A percentile compares a stretch with the other conserved stretches of the same genome.
phyloP scores from a whole-genome alignment of 2,797 vertebrate genomes.

The Crocidura indochinensis region DNA sequence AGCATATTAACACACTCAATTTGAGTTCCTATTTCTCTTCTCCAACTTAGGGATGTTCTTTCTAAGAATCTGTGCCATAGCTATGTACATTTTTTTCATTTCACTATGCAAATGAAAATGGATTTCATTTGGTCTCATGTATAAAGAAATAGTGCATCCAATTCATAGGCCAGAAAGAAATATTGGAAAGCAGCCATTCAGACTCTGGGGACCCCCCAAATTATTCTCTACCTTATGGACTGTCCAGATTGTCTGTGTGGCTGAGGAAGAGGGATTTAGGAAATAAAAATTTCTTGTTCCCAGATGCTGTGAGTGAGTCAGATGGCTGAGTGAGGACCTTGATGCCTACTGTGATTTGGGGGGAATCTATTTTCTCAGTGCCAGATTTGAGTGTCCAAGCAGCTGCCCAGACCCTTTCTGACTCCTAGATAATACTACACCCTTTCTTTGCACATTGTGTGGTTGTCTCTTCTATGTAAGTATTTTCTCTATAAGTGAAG shows the following conservation, averaged over 20 bases:
- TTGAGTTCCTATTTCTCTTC: background rate
- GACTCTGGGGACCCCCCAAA: conserved; percentile 80
- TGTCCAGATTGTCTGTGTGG: conserved; percentile 80
- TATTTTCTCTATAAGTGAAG: conserved; percentile 1
- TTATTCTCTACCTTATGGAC: conserved; percentile 83
- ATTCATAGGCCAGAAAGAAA: conserved; percentile 78
- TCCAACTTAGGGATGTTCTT: conserved; percentile 43
- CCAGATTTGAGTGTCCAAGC: conserved; percentile 62
- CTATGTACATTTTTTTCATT: conserved; percentile 62
- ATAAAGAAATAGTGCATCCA: conserved; percentile 75
- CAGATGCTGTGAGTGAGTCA: conserved; percentile 79
- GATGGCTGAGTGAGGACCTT: conserved; percentile 64
- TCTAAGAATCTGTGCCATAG: conserved; percentile 63
- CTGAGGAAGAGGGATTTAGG: conserved; percentile 69
- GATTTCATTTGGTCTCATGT: conserved; percentile 74
- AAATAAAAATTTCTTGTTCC: conserved; percentile 73
- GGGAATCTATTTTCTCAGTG: conserved; percentile 59
- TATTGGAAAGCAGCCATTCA: conserved; percentile 80
- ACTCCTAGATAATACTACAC: background rate
- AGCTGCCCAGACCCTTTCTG: conserved; percentile 28
- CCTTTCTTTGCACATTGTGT: background rate
- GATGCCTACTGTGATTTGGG: conserved; percentile 70
- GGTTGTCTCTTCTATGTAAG: background rate
- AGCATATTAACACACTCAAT: background rate
- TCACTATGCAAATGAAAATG: conserved; percentile 77